phyloP scores from a whole-genome alignment of 2,888 invertebrate genomes.

The Pachycephus smyrnensis region DNA sequence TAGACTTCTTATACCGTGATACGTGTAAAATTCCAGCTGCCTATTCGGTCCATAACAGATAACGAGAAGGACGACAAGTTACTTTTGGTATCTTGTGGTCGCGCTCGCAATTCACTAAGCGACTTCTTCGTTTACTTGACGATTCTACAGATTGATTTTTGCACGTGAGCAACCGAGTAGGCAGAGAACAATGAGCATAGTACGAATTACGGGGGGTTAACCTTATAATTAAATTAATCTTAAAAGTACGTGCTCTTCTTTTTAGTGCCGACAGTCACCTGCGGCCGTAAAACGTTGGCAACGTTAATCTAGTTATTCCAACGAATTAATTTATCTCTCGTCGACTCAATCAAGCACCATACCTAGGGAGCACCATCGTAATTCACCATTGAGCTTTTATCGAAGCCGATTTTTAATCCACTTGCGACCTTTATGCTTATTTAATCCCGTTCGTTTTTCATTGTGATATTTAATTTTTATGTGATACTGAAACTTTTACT shows the following conservation, averaged over 20 bases:
- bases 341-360: constrained; percentile 2
- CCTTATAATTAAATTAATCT: constrained; percentile 3
- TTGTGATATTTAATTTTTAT: not conserved
- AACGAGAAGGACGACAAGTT: not conserved
- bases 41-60: not conserved
- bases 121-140: not conserved
- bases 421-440: not conserved
- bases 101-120: not conserved
- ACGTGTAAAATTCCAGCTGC: not conserved
- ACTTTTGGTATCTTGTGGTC: not conserved
- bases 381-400: not conserved
- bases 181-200: constrained; percentile 1
- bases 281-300: not conserved
- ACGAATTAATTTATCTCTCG: not conserved
- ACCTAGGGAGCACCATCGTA: constrained; percentile 1
- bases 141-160: not conserved
- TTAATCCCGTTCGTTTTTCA: not conserved
- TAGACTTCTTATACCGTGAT: constrained; percentile 40
- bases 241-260: not conserved
- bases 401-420: not conserved
- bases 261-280: not conserved
- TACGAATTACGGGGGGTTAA: not conserved
- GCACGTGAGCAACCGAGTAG: not conserved
- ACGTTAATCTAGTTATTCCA: not conserved
- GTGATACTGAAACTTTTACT: not conserved